Evolutionary conservation across 2,888 invertebrate genomes (phyloP).

Genomic region (Entomobrya proxima): DNA sequence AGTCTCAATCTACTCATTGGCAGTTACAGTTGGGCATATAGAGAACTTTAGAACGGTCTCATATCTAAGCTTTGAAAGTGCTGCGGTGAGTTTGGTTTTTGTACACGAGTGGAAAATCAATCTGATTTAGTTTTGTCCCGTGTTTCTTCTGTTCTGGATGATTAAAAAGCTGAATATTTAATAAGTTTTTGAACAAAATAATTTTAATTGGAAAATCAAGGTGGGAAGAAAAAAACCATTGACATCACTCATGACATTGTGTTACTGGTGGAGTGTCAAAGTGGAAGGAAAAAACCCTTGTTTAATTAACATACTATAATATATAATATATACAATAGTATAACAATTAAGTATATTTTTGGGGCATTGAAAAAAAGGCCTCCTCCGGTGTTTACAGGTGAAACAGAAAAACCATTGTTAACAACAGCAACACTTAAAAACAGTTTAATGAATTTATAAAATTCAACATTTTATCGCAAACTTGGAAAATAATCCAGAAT

Average conservation of each 20-base stretch:
- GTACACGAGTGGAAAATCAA: slow-evolving; percentile 28
- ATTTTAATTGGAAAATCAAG: no score
- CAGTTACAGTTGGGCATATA: not conserved
- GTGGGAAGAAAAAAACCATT: no score
- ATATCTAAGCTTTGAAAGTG: no score
- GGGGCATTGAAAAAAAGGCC: slow-evolving; percentile 3
- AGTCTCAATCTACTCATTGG: not conserved
- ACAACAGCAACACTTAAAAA: not conserved
- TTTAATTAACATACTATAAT: slow-evolving; percentile 16
- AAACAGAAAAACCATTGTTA: slow-evolving; percentile 41
- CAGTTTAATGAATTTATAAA: not conserved
- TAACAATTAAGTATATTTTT: slow-evolving; percentile 36
- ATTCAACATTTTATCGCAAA: not conserved
- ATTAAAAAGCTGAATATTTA: not conserved
- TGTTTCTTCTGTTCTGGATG: no score
- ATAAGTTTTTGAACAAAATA: no score
- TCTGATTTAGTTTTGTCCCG: no score
- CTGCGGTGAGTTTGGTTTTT: not conserved
- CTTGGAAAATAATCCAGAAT: not conserved
- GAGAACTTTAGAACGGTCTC: no score
- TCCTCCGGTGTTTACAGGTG: slow-evolving; percentile 43
- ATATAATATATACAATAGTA: no score
- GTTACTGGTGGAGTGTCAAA: not conserved
- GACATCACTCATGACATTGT: no score
- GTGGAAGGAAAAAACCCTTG: slow-evolving; percentile 3